Percentiles rank a stretch among this genome's conserved stretches.
Conservation (phyloP, 1,140 invertebrate genomes). For the Bombus vancouverensis region DNA sequence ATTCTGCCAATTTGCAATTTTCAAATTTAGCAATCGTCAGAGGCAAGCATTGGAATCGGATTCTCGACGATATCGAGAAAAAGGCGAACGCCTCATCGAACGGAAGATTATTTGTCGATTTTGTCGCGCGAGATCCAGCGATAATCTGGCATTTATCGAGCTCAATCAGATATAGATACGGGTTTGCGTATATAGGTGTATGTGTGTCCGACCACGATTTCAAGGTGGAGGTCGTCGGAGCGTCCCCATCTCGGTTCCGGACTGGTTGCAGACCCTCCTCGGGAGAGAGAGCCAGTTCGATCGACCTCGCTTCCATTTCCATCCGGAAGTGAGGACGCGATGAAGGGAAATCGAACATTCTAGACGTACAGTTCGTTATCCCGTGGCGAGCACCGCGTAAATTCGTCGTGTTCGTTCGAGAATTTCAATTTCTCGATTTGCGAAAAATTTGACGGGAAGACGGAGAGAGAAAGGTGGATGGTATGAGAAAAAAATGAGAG, state of each 20-base stretch:
- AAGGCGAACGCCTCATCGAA: not conserved
- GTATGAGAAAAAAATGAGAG: not conserved
- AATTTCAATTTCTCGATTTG: slow-evolving; percentile 51
- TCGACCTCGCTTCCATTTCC: slow-evolving; percentile 70
- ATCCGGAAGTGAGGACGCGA: slow-evolving; percentile 67
- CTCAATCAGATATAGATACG: slow-evolving; percentile 37
- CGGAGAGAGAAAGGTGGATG: too few species aligned
- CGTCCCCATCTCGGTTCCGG: slow-evolving; percentile 55
- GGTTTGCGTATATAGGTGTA: not conserved
- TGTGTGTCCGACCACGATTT: slow-evolving; percentile 46
- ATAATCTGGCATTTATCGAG: slow-evolving; percentile 52
- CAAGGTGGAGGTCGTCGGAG: slow-evolving; percentile 61
- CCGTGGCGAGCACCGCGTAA: slow-evolving; percentile 25
- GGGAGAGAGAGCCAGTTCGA: slow-evolving; percentile 53
- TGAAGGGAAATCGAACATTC: slow-evolving; percentile 70
- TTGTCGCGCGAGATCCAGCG: slow-evolving; percentile 7
- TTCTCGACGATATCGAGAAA: not conserved
- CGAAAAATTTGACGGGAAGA: slow-evolving; percentile 22
- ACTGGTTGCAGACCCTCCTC: slow-evolving; percentile 55
- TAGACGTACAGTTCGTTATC: slow-evolving; percentile 51
- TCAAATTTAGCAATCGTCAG: not conserved
- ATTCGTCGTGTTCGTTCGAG: slow-evolving; percentile 30
- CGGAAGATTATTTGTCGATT: not conserved
- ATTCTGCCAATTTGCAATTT: not conserved
- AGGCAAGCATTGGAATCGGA: too few species aligned